These are phyloP conservation scores for Numenius phaeopus DNA, from an alignment of 2,797 vertebrate genomes.

Conservation along the genomic window DNA sequence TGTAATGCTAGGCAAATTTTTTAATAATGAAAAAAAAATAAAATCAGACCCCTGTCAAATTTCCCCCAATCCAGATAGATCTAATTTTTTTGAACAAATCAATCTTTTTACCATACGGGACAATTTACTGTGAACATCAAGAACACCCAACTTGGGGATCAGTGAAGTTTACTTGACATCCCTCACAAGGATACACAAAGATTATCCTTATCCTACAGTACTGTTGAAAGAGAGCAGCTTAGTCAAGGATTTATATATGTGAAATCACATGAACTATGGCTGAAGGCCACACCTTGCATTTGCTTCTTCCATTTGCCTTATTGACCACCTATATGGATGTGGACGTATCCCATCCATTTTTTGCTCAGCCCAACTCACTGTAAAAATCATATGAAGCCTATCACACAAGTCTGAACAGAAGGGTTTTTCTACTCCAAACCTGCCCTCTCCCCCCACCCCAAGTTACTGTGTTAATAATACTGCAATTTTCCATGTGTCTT, in stretches of 20 bases:
- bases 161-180: neutral
- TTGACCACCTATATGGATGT: neutral
- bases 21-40: neutral
- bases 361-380: neutral
- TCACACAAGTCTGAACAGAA: neutral
- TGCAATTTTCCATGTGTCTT: neutral
- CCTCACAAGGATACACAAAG: neutral
- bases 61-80: neutral
- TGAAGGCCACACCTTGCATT: neutral
- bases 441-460: fast-evolving
- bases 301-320: neutral
- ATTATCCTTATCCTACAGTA: neutral
- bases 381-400: neutral
- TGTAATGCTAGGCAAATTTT: neutral
- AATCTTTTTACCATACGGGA: neutral
- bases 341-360: neutral
- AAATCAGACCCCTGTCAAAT: neutral
- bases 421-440: neutral
- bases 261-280: neutral
- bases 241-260: neutral
- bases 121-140: neutral
- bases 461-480: neutral
- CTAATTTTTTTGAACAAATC: neutral
- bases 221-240: neutral
- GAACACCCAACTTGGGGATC: neutral